phyloP scores from a whole-genome alignment of 2,113 vertebrate genomes.

The Girardinichthys multiradiatus region DNA sequence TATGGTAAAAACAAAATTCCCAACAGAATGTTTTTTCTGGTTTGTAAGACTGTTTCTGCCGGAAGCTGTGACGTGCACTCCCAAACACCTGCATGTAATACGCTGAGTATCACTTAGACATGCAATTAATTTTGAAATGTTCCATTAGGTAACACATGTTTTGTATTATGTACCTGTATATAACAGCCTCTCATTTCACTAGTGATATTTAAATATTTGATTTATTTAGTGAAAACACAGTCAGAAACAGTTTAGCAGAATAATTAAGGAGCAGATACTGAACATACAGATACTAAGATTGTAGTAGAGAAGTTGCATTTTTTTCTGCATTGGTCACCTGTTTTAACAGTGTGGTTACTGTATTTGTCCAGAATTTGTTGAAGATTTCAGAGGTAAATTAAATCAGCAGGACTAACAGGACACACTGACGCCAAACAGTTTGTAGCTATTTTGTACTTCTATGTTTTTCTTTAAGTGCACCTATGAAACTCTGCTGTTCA shows the following conservation, averaged over 20 bases:
- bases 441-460: neutral
- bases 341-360: neutral
- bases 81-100: neutral
- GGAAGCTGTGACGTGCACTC: neutral
- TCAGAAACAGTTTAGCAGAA: neutral
- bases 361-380: neutral
- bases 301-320: neutral
- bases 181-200: neutral
- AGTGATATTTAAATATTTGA: neutral
- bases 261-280: neutral
- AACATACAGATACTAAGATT: constrained; percentile 20
- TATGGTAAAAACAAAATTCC: too few species aligned
- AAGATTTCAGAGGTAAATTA: neutral
- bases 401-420: neutral
- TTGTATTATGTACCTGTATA: neutral
- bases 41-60: neutral
- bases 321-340: constrained; percentile 1
- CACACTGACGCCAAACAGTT: neutral
- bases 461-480: neutral
- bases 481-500: constrained; percentile 7
- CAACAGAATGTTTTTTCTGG: too few species aligned
- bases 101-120: constrained; percentile 14
- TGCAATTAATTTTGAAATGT: neutral
- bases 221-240: neutral
- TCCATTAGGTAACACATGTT: neutral